These are phyloP conservation scores for Darevskia nairensis DNA, from an alignment of 2,797 vertebrate species.

Conservation along the genomic window DNA sequence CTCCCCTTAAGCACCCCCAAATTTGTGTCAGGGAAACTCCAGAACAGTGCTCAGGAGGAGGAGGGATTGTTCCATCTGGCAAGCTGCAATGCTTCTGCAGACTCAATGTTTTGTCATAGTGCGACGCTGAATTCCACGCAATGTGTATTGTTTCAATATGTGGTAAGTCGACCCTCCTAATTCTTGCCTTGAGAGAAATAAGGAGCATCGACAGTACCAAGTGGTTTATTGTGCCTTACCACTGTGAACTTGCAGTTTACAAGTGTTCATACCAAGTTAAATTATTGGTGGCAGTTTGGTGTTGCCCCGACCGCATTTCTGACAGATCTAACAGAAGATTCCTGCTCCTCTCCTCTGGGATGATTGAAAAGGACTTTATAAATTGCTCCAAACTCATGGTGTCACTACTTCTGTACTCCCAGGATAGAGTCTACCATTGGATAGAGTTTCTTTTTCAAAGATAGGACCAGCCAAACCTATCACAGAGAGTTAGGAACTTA, in stretches of 20 bases:
- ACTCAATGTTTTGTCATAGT: too few relatives aligned
- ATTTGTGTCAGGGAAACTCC: too few relatives aligned
- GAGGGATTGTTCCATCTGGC: too few relatives aligned
- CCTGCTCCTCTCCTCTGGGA: background rate
- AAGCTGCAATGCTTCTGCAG: too few relatives aligned
- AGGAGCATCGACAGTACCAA: background rate
- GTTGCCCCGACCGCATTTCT: too few relatives aligned
- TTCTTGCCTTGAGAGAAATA: background rate
- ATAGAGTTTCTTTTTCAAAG: background rate
- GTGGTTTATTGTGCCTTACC: background rate
- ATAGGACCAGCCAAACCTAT: background rate
- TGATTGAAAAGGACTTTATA: background rate
- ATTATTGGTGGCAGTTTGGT: background rate
- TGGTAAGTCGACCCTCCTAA: too few relatives aligned
- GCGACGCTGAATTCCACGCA: too few relatives aligned
- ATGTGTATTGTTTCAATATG: too few relatives aligned
- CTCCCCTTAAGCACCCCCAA: too few relatives aligned
- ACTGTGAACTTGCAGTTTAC: background rate
- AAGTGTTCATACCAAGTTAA: background rate
- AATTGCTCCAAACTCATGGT: background rate
- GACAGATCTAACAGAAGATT: background rate
- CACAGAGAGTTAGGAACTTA: background rate
- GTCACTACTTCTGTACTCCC: background rate
- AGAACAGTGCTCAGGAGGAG: too few relatives aligned
- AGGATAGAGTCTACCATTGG: background rate